Percentiles rank a stretch among this genome's conserved stretches.
These are phyloP conservation scores for Vespertilio murinus DNA, from an alignment of 2,797 vertebrate genomes.

Conservation along the genomic window DNA sequence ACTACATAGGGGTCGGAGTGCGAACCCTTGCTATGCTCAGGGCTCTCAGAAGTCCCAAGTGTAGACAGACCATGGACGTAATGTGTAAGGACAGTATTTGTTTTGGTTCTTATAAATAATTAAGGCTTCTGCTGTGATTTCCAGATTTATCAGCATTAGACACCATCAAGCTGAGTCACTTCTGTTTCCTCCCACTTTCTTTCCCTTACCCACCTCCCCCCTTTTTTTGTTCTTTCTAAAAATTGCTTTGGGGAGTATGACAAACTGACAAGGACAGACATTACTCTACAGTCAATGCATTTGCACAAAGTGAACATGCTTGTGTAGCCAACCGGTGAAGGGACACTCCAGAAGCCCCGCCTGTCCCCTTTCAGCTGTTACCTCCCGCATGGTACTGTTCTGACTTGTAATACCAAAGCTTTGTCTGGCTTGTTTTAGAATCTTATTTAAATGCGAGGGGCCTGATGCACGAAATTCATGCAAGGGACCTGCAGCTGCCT, in stretches of 20 bases:
- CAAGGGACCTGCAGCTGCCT: no score
- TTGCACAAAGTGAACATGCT: constrained; percentile 38
- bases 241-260: not conserved
- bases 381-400: not conserved
- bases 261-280: not conserved
- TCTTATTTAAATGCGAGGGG: not conserved
- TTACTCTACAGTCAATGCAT: not conserved
- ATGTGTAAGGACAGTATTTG: not conserved
- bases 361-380: not conserved
- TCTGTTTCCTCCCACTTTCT: not conserved
- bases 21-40: not conserved
- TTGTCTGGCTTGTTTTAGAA: not conserved
- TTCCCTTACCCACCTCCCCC: no score
- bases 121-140: not conserved
- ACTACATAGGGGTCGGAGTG: not conserved
- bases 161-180: not conserved
- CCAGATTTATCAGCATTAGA: not conserved
- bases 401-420: not conserved
- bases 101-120: constrained; percentile 28
- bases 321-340: not conserved
- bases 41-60: not conserved
- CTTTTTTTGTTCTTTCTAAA: constrained; percentile 1
- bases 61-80: not conserved
- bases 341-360: not conserved
- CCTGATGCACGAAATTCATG: no score